These are phyloP conservation scores for Parasteatoda tepidariorum DNA, from an alignment of 1,140 invertebrate species.

Conservation along the genomic window DNA sequence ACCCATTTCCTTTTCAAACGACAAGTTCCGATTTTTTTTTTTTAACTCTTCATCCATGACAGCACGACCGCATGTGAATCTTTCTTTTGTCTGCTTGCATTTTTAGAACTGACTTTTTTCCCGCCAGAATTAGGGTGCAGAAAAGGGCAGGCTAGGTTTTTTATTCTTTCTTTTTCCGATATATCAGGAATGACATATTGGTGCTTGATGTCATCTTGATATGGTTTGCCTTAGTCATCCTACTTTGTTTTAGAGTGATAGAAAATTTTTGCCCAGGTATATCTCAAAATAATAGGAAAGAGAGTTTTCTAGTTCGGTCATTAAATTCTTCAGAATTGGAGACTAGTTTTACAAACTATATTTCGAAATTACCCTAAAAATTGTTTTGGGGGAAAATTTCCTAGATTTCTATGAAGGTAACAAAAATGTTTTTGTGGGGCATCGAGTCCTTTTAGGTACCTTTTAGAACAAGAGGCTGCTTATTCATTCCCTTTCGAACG, in stretches of 20 bases:
- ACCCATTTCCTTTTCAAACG: not conserved
- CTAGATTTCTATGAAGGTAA: too few relatives aligned
- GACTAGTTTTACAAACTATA: too few relatives aligned
- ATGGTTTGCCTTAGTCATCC: too few relatives aligned
- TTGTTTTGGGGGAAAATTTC: too few relatives aligned
- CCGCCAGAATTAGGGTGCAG: too few relatives aligned
- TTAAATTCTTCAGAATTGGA: too few relatives aligned
- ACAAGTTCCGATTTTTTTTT: not conserved
- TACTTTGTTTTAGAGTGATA: too few relatives aligned
- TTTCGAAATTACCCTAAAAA: too few relatives aligned
- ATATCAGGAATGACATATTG: not conserved
- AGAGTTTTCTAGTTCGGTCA: too few relatives aligned
- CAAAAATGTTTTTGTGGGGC: too few relatives aligned
- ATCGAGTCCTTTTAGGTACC: not conserved
- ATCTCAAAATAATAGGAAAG: too few relatives aligned
- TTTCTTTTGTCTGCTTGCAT: constrained; percentile 42
- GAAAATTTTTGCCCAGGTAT: too few relatives aligned
- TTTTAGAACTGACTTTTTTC: constrained; percentile 25
- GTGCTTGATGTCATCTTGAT: not conserved
- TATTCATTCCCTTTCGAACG: not conserved
- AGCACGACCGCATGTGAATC: not conserved
- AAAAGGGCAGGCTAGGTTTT: not conserved
- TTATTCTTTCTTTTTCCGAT: not conserved
- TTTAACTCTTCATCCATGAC: not conserved
- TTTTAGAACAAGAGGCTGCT: not conserved